Base-by-base conservation (phyloP, 2,797 vertebrate species). In the Sebastes miniatus region DNA sequence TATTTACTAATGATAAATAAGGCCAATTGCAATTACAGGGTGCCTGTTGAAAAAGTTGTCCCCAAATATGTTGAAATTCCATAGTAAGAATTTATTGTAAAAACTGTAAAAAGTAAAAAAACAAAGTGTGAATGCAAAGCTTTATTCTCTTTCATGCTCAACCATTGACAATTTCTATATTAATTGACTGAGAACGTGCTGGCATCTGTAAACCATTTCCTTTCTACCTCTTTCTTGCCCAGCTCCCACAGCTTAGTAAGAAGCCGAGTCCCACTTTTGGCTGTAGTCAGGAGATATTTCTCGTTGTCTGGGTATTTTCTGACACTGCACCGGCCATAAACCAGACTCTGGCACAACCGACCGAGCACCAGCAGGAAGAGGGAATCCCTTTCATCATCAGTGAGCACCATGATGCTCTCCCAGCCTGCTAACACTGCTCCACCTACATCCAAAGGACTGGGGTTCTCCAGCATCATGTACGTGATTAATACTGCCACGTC, bases 391-490 rank as follows among this genome's bases (percentile, higher is more conserved):
- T 98, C 97, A 6, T 86, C 89, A 0, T 73, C 11, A 0, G 76
- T 96, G 77, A 98, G 92, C 0, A 92, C 94, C 75, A 96, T 14
- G 0, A 96, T 0, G 0, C 96, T 97, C 77, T 97, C 96, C 54
- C 96, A 98, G 10, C 97, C 97, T 0, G 96, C 96, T 0, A 98
- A 88, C 39, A 98, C 68, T 0, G 96, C 95, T 1, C 97, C 96
- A 0, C 96, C 97, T 0, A 96, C 95, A 0, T 69, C 67, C 6
- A 97, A 24, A 0, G 96, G 96, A 8, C 81, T 88, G 0, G 89
- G 6, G 83, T 95, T 97, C 87, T 97, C 96, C 0, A 97, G 92
- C 97, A 97, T 97, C 95, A 97, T 93, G 79, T 98, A 97, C 93
- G 92, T 96, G 65, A 97, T 96, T 1, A 85, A 34, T 61, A 97